Base-by-base conservation (phyloP, 2,113 vertebrate genomes). In the Odocoileus hemionus region DNA sequence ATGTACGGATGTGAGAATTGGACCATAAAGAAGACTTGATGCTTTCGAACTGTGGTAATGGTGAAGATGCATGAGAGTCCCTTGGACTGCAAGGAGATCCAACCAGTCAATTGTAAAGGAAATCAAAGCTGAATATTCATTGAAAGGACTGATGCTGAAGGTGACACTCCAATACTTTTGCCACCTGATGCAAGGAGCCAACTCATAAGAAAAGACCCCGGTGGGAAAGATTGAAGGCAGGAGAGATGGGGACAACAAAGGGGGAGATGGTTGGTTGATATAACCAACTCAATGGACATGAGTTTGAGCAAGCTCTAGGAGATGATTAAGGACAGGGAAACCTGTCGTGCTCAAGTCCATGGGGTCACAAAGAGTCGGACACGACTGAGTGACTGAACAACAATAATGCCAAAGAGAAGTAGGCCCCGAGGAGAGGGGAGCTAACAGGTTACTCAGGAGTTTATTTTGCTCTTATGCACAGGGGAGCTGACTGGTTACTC, bases 181-280 rank as follows among this genome's bases (percentile, higher is more conserved):
- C 64, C 64, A 70, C n/a, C n/a, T 70, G n/a, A 70, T 36, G n/a
- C n/a, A 70, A 70, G 64, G n/a, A 70, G n/a, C 19, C n/a, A 70
- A 36, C 64, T 36, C n/a, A 36, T 70, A 70, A 36, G n/a, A 70
- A 70, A 70, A 70, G n/a, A 36, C 9, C 9, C 19, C 23, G n/a
- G 10, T 70, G 64, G n/a, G 17, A 70, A 36, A 70, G 64, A 36
- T 1, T 70, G 64, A 70, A 70, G 64, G 64, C n/a, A 70, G n/a
- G n/a, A 36, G n/a, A 36, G n/a, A 23, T 0, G 0, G 9, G n/a
- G 19, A 70, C n/a, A 36, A 23, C 64, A 70, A 5, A 23, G n/a
- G 33, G n/a, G 7, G n/a, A 70, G 10, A 70, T 36, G 19, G 5
- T 36, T 36, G 64, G 64, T 36, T 36, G 17, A 23, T 36, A 70